phyloP scores from a whole-genome alignment of 92 coral and sea anemone genomes.

The Bergia puertoricense region DNA sequence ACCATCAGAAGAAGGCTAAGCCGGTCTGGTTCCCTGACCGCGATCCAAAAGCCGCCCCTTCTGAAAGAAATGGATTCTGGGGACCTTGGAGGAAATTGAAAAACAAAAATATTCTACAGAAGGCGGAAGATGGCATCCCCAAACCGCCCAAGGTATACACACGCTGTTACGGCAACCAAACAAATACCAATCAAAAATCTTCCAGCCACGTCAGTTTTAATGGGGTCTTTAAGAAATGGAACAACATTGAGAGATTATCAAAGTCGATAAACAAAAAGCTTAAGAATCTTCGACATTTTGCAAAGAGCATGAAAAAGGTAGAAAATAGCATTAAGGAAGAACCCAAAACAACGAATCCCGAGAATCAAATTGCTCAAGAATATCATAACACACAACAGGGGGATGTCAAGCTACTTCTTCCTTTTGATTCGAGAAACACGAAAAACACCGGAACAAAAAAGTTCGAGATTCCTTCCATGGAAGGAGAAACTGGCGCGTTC shows the following conservation, averaged over 20 bases:
- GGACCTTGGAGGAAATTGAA: constrained; percentile 74
- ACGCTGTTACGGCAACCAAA: constrained; percentile 33
- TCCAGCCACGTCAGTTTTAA: not conserved
- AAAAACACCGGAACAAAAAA: not conserved
- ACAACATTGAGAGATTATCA: constrained; percentile 30
- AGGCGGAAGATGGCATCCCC: constrained; percentile 50
- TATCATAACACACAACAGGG: not conserved
- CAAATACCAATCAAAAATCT: not conserved
- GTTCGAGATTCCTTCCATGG: constrained; percentile 30
- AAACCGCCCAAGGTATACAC: constrained; percentile 15
- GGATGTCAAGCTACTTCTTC: not conserved
- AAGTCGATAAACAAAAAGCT: constrained; percentile 27
- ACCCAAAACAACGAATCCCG: not conserved
- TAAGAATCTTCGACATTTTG: constrained; percentile 18
- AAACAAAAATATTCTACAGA: constrained; percentile 18
- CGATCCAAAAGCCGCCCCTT: constrained; percentile 72
- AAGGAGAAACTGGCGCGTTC: constrained; percentile 23
- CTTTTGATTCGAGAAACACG: not conserved
- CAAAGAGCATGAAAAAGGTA: not conserved
- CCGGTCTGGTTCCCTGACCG: constrained; percentile 86
- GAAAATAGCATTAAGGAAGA: not conserved
- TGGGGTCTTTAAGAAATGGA: constrained; percentile 29
- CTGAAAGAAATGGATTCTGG: constrained; percentile 70
- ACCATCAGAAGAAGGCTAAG: constrained; percentile 61
- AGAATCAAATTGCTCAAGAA: not conserved